phyloP scores from a whole-genome alignment of 1,140 invertebrate species.

The Drosophila grimshawi region DNA sequence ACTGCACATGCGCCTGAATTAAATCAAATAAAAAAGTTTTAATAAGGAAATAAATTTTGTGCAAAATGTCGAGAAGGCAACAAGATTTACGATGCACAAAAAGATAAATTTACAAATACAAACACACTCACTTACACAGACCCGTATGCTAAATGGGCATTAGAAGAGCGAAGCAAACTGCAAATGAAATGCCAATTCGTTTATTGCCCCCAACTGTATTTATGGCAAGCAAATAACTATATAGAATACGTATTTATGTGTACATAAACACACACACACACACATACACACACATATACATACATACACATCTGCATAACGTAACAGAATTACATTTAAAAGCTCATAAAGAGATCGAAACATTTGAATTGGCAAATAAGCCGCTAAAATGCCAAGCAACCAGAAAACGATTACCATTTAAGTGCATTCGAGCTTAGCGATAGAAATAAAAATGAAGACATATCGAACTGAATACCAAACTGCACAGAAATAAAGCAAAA shows the following conservation, averaged over 20 bases:
- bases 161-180: constrained; percentile 50
- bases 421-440: constrained; percentile 23
- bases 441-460: constrained; percentile 17
- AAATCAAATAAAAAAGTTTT: constrained; percentile 76
- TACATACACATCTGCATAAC: constrained; percentile 70
- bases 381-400: constrained; percentile 27
- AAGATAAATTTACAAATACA: constrained; percentile 71
- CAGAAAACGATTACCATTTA: constrained; percentile 50
- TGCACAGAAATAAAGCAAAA: background rate
- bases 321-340: constrained; percentile 76
- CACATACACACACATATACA: constrained; percentile 57
- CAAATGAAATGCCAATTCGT: constrained; percentile 79
- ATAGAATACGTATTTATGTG: background rate
- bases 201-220: constrained; percentile 66
- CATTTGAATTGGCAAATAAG: constrained; percentile 54
- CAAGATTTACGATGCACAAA: constrained; percentile 78
- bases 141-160: constrained; percentile 60
- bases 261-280: constrained; percentile 25
- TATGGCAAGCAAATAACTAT: constrained; percentile 75
- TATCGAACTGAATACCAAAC: constrained; percentile 5
- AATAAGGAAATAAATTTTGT: constrained; percentile 79
- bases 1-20: constrained; percentile 56
- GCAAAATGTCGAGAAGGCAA: constrained; percentile 75
- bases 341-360: constrained; percentile 61
- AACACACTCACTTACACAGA: constrained; percentile 29